Evolutionary conservation across 1,140 invertebrate species (phyloP), one percentile per base, ranked within the genome.

Genomic region (Bombus cullumanus): DNA sequence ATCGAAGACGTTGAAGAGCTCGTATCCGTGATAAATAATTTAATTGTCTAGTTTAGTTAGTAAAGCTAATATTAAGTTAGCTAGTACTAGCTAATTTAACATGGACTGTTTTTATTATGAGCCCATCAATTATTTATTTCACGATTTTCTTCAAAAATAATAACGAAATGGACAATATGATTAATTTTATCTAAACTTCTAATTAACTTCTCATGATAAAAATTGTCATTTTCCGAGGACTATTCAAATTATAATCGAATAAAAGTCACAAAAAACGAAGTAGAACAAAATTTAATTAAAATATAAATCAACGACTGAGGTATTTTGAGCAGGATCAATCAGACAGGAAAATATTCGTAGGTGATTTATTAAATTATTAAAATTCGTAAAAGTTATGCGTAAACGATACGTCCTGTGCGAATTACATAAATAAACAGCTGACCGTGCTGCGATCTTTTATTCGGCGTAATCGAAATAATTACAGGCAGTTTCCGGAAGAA

Each of bases 401-500:
- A 41, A 64, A 78, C 22, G n/a, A 64, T 43, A 43, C 43, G 2
- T 28, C 28, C 6, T 25, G 10, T 2, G 13, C 12, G 28, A 57
- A 39, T 71, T 25, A 72, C 57, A 81, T 57, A 57, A 81, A 81
- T 57, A 72, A 80, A 81, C 28, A 13, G 10, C 15, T 9, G 10
- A 28, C 28, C 34, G 8, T 31, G 25, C 3, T 22, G 47, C 10
- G 28, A 25, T 12, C 28, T 73, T 81, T 62, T 73, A 73, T 73
- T 39, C 66, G 15, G 5, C 6, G n/a, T 41, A 25, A 62, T 72
- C 80, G n/a, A 62, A 41, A 81, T 81, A 73, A 81, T 81, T 43
- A 81, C 39, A 41, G 6, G 22, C 2, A 41, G n/a, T 53, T 80
- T 69, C 5, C 66, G 22, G 31, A 25, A 37, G 22, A 34, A 10